phyloP scores from a whole-genome alignment of 2,797 vertebrate genomes.

The Oryzias dopingdopingensis region DNA sequence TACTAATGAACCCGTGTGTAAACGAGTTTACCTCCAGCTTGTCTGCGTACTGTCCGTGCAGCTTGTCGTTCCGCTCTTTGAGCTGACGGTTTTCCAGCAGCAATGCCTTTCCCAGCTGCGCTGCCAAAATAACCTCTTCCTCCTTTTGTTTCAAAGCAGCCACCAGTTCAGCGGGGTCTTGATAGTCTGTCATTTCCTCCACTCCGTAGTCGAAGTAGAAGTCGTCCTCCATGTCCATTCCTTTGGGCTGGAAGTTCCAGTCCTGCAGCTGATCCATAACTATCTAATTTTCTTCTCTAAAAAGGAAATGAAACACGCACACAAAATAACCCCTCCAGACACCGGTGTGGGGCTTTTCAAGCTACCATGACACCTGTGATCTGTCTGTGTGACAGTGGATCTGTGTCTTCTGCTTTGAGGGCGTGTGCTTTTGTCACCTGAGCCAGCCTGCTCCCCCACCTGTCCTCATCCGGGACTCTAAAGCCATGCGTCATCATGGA shows the following conservation, averaged over 20 bases:
- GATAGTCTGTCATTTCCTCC: slow-evolving; percentile 72
- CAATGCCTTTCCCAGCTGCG: slow-evolving; percentile 80
- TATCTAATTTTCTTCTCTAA: neutral
- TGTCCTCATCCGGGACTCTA: no score
- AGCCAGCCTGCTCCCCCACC: no score
- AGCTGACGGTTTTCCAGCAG: slow-evolving; percentile 79
- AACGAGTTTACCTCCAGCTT: slow-evolving; percentile 74
- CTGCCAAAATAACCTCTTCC: slow-evolving; percentile 82
- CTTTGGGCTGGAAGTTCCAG: slow-evolving; percentile 63
- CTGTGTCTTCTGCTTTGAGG: no score
- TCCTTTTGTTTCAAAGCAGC: slow-evolving; percentile 79
- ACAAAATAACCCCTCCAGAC: neutral
- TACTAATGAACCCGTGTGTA: no score
- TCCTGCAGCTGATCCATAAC: slow-evolving; percentile 67
- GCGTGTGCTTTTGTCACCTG: no score
- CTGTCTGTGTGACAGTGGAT: no score
- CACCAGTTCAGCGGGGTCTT: slow-evolving; percentile 71
- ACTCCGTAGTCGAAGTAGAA: slow-evolving; percentile 72
- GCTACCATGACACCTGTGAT: no score
- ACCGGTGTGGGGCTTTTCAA: no score
- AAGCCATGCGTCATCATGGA: no score
- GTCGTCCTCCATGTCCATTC: slow-evolving; percentile 67
- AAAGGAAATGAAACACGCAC: neutral
- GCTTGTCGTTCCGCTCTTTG: slow-evolving; percentile 68
- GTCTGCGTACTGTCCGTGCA: slow-evolving; percentile 71